Percentiles rank a stretch among this genome's conserved stretches.
Conservation (phyloP, 2,797 vertebrate genomes). For the Pelodytes ibericus region DNA sequence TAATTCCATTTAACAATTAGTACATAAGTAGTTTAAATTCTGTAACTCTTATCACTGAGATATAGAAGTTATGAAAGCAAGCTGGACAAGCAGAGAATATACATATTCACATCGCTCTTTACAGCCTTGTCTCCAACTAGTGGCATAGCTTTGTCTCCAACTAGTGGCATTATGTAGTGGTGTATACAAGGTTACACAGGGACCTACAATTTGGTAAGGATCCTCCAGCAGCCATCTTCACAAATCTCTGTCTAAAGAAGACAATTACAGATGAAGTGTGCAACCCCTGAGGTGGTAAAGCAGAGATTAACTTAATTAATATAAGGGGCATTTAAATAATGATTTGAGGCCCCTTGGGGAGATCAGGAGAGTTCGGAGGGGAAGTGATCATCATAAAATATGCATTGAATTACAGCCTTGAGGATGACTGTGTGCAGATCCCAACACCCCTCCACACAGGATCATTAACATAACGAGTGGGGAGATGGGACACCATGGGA, state of each 20-base stretch:
- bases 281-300: constrained; percentile 17
- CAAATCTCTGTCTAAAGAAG: constrained; percentile 21
- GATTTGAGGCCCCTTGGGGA: constrained; percentile 34
- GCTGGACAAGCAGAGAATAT: not conserved
- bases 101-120: too few relatives aligned
- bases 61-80: too few relatives aligned
- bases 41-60: too few relatives aligned
- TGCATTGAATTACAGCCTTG: constrained; percentile 25
- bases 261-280: constrained; percentile 31
- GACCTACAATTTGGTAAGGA: constrained; percentile 10
- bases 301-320: constrained; percentile 46
- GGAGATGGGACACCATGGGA: constrained; percentile 24
- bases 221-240: constrained; percentile 30
- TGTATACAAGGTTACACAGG: not conserved
- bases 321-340: constrained; percentile 43
- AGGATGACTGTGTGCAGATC: not conserved
- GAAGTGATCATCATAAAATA: constrained; percentile 14
- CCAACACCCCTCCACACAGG: constrained; percentile 19
- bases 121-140: too few relatives aligned
- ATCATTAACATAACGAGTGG: constrained; percentile 44
- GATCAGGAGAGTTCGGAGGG: constrained; percentile 12
- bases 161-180: not conserved
- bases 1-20: too few relatives aligned
- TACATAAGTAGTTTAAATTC: too few relatives aligned
- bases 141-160: not conserved